phyloP scores from a whole-genome alignment of 2,888 invertebrate species.

The Parascotia fuliginaria region DNA sequence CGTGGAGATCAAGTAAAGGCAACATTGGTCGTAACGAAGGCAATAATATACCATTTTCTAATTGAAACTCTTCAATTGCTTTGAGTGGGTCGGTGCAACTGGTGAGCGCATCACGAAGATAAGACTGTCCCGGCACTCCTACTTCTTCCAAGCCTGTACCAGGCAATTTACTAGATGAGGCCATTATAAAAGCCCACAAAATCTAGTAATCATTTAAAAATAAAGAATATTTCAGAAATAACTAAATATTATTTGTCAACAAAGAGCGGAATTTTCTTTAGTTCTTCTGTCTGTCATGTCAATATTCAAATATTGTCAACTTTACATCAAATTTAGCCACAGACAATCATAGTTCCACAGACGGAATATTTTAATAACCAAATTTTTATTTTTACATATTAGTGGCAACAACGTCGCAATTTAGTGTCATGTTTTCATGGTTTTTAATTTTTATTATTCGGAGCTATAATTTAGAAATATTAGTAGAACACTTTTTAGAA shows the following conservation, averaged over 20 bases:
- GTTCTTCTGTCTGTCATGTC: too few relatives aligned
- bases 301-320: too few relatives aligned
- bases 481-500: too few relatives aligned
- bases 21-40: constrained; percentile 97
- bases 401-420: too few relatives aligned
- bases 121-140: constrained; percentile 94
- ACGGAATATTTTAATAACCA: too few relatives aligned
- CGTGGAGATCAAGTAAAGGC: constrained; percentile 97
- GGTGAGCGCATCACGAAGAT: constrained; percentile 95
- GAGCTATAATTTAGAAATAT: too few relatives aligned
- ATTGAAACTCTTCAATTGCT: constrained; percentile 99
- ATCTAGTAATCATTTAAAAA: constrained; percentile 9
- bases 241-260: background rate
- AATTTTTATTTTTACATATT: too few relatives aligned
- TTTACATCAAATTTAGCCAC: too few relatives aligned
- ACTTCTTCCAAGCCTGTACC: constrained; percentile 92
- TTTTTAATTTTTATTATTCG: too few relatives aligned
- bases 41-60: constrained; percentile 95
- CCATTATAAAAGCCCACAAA: constrained; percentile 55
- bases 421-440: too few relatives aligned
- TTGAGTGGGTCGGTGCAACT: constrained; percentile 98
- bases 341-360: too few relatives aligned
- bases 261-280: background rate
- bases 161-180: constrained; percentile 77
- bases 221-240: background rate